phyloP scores from a whole-genome alignment of 2,113 vertebrate genomes.

The Hippocampus guttulatus region DNA sequence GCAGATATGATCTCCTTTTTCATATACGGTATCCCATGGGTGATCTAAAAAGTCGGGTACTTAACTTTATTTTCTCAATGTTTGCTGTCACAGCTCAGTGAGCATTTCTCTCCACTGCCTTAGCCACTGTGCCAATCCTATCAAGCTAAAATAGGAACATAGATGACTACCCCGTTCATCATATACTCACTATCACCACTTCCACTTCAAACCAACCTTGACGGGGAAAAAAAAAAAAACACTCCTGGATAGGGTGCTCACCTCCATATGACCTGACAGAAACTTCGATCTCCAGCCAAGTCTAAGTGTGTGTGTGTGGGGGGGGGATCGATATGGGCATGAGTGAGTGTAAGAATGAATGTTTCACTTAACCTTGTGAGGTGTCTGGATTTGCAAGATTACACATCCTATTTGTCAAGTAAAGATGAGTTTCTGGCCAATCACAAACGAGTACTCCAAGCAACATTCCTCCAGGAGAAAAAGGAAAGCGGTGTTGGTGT shows the following conservation, averaged over 20 bases:
- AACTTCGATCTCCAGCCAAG: slow-evolving; percentile 39
- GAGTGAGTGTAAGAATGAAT: not conserved
- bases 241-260: slow-evolving; percentile 25
- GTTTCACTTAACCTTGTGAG: not conserved
- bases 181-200: slow-evolving; percentile 1
- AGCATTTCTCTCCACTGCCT: slow-evolving; percentile 25
- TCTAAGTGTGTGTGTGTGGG: no score
- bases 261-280: slow-evolving; percentile 41
- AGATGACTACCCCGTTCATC: slow-evolving; percentile 21
- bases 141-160: slow-evolving; percentile 48
- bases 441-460: not conserved
- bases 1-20: not conserved
- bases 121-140: slow-evolving; percentile 42
- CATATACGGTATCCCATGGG: not conserved
- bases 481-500: no score
- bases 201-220: slow-evolving; percentile 7
- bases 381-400: not conserved
- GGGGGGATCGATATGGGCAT: not conserved
- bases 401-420: not conserved
- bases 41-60: not conserved
- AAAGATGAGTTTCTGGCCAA: not conserved
- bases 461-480: no score
- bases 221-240: slow-evolving; percentile 19
- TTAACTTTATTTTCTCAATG: not conserved
- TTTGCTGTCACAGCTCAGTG: slow-evolving; percentile 27